Evolutionary conservation across 2,113 vertebrate genomes (phyloP).

Genomic region (Ornithorhynchus anatinus): DNA sequence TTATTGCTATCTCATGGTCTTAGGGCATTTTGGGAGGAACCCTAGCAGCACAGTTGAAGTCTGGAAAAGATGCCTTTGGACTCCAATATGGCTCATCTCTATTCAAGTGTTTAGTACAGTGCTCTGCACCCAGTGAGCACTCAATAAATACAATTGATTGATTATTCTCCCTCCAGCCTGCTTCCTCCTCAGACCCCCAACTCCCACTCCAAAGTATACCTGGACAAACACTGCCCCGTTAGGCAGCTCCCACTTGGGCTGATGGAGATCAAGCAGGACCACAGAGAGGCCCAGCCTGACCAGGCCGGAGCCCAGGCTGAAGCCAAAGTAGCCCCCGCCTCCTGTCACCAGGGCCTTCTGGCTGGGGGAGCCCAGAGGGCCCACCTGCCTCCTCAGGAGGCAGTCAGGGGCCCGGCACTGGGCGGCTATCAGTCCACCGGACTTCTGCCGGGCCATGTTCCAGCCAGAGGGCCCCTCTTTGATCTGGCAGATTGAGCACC

Average conservation of each 20-base stretch:
- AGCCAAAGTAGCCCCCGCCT: constrained; percentile 90
- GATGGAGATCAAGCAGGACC: constrained; percentile 81
- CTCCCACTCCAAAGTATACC: constrained; percentile 63
- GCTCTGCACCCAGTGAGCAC: too few species aligned
- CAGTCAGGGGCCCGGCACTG: constrained; percentile 16
- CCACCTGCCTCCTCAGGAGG: not conserved
- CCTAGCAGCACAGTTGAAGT: too few species aligned
- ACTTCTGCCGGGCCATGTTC: not conserved
- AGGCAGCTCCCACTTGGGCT: constrained; percentile 76
- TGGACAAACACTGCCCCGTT: constrained; percentile 77
- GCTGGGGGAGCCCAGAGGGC: not conserved
- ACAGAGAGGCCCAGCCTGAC: constrained; percentile 75
- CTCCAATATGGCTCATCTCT: too few species aligned
- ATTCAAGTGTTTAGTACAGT: too few species aligned
- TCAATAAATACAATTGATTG: too few species aligned
- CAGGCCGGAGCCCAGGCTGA: constrained; percentile 81
- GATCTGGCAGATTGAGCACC: constrained; percentile 43
- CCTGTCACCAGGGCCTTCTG: constrained; percentile 85
- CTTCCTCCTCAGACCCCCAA: rapidly evolving
- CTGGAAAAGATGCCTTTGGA: too few species aligned
- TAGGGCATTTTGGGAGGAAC: too few species aligned
- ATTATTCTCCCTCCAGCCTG: too few species aligned
- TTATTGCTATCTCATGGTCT: too few species aligned
- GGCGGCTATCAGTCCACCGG: not conserved
- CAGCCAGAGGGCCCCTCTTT: not conserved